Evolutionary conservation across 2,888 invertebrate species (phyloP).

Genomic region (Leuctra nigra): DNA sequence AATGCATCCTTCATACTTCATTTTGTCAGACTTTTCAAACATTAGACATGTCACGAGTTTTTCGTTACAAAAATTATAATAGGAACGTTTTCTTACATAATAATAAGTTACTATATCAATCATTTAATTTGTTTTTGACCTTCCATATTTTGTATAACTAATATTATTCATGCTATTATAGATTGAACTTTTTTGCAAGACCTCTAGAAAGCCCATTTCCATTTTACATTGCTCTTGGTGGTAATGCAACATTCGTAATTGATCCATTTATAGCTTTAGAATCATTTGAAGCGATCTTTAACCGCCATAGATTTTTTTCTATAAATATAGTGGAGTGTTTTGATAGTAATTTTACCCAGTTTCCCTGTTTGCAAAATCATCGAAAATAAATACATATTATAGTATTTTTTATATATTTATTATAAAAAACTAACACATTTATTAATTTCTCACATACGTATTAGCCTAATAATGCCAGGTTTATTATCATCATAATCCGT

Average conservation of each 20-base stretch:
- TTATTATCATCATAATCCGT: conserved; percentile 17
- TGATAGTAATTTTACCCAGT: conserved; percentile 17
- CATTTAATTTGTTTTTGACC: conserved; percentile 10
- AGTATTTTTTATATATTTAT: conserved; percentile 18
- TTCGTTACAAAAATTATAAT: conserved; percentile 14
- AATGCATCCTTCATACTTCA: conserved; percentile 16
- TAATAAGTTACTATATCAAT: conserved; percentile 6
- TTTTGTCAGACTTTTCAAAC: conserved; percentile 7
- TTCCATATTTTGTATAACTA: neutral
- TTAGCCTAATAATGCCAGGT: conserved; percentile 18
- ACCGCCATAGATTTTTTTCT: too few relatives aligned
- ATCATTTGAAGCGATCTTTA: neutral
- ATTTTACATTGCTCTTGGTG: neutral
- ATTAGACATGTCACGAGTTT: conserved; percentile 3
- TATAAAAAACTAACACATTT: conserved; percentile 18
- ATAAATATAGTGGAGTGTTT: conserved; percentile 19
- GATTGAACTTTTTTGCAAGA: neutral
- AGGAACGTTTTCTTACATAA: conserved; percentile 16
- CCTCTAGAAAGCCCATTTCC: neutral
- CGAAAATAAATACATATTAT: conserved; percentile 18
- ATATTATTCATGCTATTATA: conserved; percentile 11
- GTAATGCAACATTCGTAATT: neutral
- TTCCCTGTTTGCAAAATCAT: conserved; percentile 15
- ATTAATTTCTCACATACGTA: conserved; percentile 11
- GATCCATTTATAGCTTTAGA: too few relatives aligned